Percentiles rank a stretch among this genome's conserved stretches.
Conservation (phyloP, 2,888 invertebrate species). For the Folsomia manolachei region DNA sequence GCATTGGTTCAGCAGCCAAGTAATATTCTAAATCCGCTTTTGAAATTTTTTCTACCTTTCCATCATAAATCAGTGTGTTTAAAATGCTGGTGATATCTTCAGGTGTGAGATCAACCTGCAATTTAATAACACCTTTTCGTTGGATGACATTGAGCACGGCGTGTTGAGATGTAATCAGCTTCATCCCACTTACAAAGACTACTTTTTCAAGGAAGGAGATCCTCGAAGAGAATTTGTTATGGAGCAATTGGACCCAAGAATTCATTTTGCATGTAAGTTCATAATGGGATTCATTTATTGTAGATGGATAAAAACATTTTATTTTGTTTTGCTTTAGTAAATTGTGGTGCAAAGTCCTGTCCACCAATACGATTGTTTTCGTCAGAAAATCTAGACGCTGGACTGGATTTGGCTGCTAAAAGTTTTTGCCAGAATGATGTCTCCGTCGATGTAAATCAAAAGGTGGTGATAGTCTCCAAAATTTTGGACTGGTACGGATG, state of each 20-base stretch:
- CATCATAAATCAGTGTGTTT: slow-evolving; percentile 86
- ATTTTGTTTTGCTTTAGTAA: too few relatives aligned
- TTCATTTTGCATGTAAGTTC: slow-evolving; percentile 56
- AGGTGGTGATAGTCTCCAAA: slow-evolving; percentile 35
- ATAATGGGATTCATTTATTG: too few relatives aligned
- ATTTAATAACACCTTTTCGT: slow-evolving; percentile 53
- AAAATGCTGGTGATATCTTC: slow-evolving; percentile 90
- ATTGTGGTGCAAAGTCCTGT: slow-evolving; percentile 55
- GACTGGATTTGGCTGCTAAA: slow-evolving; percentile 33
- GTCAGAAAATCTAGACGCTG: slow-evolving; percentile 35
- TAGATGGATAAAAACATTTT: too few relatives aligned
- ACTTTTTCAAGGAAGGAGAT: slow-evolving; percentile 52
- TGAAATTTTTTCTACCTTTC: slow-evolving; percentile 78
- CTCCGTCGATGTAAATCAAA: slow-evolving; percentile 27
- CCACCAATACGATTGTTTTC: slow-evolving; percentile 41
- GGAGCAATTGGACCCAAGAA: slow-evolving; percentile 53
- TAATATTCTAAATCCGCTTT: slow-evolving; percentile 66
- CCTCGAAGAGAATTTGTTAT: slow-evolving; percentile 52
- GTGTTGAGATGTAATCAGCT: slow-evolving; percentile 54
- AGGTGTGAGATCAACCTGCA: slow-evolving; percentile 64
- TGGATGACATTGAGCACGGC: slow-evolving; percentile 57
- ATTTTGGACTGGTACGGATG: slow-evolving; percentile 41
- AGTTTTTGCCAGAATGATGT: slow-evolving; percentile 37
- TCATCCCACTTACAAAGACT: slow-evolving; percentile 53
- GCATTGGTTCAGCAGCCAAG: slow-evolving; percentile 71